Evolutionary conservation across 1,140 invertebrate genomes (phyloP).

Genomic region (Apolygus lucorum): DNA sequence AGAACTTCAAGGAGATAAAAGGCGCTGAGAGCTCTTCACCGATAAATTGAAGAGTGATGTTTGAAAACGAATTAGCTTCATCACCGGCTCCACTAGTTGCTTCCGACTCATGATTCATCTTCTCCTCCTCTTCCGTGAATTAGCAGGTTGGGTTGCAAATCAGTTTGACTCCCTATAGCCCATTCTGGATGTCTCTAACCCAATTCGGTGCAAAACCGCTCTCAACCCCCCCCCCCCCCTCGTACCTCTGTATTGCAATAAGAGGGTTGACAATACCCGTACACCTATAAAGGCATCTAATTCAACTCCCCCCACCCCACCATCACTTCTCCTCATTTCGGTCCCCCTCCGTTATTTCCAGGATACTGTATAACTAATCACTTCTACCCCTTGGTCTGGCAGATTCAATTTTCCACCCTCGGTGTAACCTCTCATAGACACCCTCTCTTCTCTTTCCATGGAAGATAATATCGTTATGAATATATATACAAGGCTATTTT

Average conservation of each 20-base stretch:
- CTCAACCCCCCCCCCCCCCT: background rate
- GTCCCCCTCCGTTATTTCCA: slow-evolving; percentile 11
- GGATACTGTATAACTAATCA: slow-evolving; percentile 16
- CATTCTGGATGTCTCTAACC: background rate
- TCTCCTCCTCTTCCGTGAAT: background rate
- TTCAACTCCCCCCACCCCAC: background rate
- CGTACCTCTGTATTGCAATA: background rate
- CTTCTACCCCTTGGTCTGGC: slow-evolving; percentile 16
- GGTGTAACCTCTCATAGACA: background rate
- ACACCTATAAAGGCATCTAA: background rate
- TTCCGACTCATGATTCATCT: background rate
- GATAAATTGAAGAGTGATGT: background rate
- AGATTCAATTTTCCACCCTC: slow-evolving; percentile 10
- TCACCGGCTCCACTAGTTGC: slow-evolving; percentile 6
- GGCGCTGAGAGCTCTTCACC: background rate
- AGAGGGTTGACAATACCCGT: slow-evolving; percentile 4
- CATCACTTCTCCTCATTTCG: background rate
- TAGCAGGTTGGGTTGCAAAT: slow-evolving; percentile 2
- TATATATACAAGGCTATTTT: slow-evolving; percentile 13
- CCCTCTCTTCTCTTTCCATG: background rate
- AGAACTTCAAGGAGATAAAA: no score
- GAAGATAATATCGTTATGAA: slow-evolving; percentile 14
- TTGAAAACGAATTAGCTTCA: background rate
- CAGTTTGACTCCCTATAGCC: background rate
- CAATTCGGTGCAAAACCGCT: background rate